Conservation (phyloP, 2,797 vertebrate species). For the Bovichtus variegatus region DNA sequence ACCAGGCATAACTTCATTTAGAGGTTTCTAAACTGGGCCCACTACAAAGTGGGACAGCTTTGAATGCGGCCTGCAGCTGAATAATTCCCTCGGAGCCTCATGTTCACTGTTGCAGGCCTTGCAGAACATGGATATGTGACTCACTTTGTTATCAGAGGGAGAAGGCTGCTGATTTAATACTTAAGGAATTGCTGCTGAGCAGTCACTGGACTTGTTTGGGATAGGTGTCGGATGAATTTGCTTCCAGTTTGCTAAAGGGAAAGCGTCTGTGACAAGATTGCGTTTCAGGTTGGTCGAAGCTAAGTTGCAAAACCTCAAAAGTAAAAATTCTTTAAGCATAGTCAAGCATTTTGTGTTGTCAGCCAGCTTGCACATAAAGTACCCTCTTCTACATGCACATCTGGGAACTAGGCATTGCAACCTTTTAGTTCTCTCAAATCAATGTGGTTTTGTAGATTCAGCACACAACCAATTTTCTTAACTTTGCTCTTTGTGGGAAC, state of each 20-base stretch:
- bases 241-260: not conserved
- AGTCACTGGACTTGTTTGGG: not conserved
- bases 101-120: constrained; percentile 37
- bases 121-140: constrained; percentile 41
- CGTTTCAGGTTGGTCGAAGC: constrained; percentile 2
- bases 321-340: not conserved
- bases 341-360: not conserved
- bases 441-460: constrained; percentile 23
- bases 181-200: constrained; percentile 9
- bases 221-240: not conserved
- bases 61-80: constrained; percentile 55
- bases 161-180: constrained; percentile 7
- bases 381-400: not conserved
- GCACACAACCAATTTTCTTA: constrained; percentile 8
- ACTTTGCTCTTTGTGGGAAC: not conserved
- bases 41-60: constrained; percentile 71
- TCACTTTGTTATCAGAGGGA: constrained; percentile 34
- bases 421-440: constrained; percentile 19
- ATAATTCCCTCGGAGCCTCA: constrained; percentile 56
- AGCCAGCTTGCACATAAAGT: not conserved
- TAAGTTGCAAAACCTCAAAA: not conserved
- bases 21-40: constrained; percentile 61
- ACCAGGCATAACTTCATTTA: constrained; percentile 55
- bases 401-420: not conserved
- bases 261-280: not conserved